Evolutionary conservation across 2,888 invertebrate species (phyloP), one percentile per base, ranked within the genome.

Genomic region (Machimus rusticus): DNA sequence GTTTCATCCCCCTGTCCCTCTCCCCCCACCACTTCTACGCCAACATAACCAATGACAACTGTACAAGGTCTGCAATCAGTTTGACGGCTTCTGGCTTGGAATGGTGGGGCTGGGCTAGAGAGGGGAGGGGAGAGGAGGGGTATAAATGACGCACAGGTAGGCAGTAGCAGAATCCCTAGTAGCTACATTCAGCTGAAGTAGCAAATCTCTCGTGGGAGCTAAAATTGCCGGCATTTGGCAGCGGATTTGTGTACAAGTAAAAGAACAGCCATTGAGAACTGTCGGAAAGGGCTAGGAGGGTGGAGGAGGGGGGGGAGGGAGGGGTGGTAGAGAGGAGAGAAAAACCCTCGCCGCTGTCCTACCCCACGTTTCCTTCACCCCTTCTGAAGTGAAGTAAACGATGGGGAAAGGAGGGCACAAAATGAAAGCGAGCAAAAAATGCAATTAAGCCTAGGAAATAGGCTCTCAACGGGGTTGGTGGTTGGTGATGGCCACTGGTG

Each of bases 391-490:
- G n/a, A 23, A 79, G 51, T 79, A 79, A 79, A 79, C 55, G 79
- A 46, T 16, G 79, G 55, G 51, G n/a, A 55, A 16, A 79, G 31
- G 51, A 79, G 79, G 51, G 79, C 51, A 79, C 23, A 79, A 46
- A 51, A 79, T 79, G 51, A 46, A 79, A 46, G 39, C 19, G 79
- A 51, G 51, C 51, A 51, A 46, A 79, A 79, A 79, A 79, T 79
- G 79, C 79, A 79, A 79, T 51, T 79, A 79, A 79, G 51, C 28
- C 79, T 28, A 51, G 55, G 51, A 79, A 79, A 79, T 79, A 79
- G 66, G 76, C 37, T 37, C 43, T 37, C 23, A 37, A 39, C 8
- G 19, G 37, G 19, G 19, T 39, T 8, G 8, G 77, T 16, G 74
- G 23, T 9, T 43, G 23, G 23, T 5, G 77, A 78, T 37, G 39